Evolutionary conservation across 2,797 vertebrate genomes (phyloP).

Genomic region (Chaunax sp.): DNA sequence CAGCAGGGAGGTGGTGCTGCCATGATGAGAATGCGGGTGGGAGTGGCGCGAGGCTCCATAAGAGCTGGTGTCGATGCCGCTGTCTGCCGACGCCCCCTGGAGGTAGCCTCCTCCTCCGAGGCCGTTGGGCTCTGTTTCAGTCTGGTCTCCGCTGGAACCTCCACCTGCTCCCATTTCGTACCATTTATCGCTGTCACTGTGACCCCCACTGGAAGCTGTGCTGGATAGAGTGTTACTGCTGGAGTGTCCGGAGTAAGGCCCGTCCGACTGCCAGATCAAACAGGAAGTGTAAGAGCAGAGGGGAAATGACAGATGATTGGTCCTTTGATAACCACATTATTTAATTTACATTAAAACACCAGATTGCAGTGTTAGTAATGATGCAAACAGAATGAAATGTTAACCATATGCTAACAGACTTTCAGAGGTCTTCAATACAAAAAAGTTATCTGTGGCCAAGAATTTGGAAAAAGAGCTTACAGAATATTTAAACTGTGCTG

Average conservation of each 20-base stretch:
- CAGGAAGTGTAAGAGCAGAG: neutral
- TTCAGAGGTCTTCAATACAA: neutral
- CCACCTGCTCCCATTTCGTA: constrained; percentile 90
- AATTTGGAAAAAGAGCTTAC: neutral
- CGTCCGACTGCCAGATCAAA: constrained; percentile 86
- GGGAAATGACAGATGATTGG: neutral
- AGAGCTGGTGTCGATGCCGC: constrained; percentile 94
- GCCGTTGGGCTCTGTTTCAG: constrained; percentile 91
- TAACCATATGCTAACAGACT: neutral
- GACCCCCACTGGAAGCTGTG: constrained; percentile 93
- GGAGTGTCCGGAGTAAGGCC: constrained; percentile 96
- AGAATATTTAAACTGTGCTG: neutral
- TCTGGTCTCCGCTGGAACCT: constrained; percentile 85
- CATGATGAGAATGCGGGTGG: constrained; percentile 81
- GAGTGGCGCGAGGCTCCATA: constrained; percentile 84
- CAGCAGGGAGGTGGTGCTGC: constrained; percentile 89
- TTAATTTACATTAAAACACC: neutral
- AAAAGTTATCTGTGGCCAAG: neutral
- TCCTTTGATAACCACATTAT: neutral
- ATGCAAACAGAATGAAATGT: neutral
- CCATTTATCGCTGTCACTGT: constrained; percentile 97
- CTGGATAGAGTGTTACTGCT: constrained; percentile 99
- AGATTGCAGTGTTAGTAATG: constrained; percentile 1
- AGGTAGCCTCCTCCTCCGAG: constrained; percentile 91
- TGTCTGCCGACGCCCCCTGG: constrained; percentile 94